Base-by-base conservation (phyloP, 2,888 invertebrate genomes). In the Lasioglossum pauxillum region DNA sequence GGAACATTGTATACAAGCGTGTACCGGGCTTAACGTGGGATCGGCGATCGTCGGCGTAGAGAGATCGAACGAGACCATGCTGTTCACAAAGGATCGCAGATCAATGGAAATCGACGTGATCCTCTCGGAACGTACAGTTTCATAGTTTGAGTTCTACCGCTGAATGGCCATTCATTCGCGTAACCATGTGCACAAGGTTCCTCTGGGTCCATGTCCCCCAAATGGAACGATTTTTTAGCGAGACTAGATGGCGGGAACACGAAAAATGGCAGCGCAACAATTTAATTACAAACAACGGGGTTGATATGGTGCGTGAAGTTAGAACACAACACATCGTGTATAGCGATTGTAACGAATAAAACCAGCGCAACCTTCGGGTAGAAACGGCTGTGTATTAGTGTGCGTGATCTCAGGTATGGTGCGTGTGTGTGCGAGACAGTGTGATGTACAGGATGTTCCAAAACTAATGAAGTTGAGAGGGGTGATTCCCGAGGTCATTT, bases 231-330 rank as follows among this genome's bases (percentile, higher is more conserved):
- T 35, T 53, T 57, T 41, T 75, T 53, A 41, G 80, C n/a, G 53
- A 78, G 75, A 83, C 64, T 41, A 60, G 75, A 49, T 75, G 38
- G 23, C 19, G 78, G 77, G 57, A 14, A 72, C 75, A 75, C 69
- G 76, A 57, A 12, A 41, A 14, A 64, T 72, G 60, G 49, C 35
- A 67, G 83, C 86, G 86, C 80, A 57, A 57, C 57, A 12, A 57
- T 69, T 78, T 86, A 83, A 83, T 86, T 79, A 87, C 81, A 81
- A 60, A 87, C 86, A 86, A 83, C 83, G 46, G 75, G 81, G 67
- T 85, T 75, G 77, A 82, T 75, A 75, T 74, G 82, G 82, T 87
- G 82, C 80, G 78, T 75, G 76, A 80, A 81, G 87, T 87, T 87
- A 86, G 78, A 86, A 87, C 78, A 84, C 86, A 81, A 84, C 86